A percentile compares a stretch with the other conserved stretches of the same genome.
Conservation (phyloP, 2,888 invertebrate genomes). For the Frankliniella intonsa region DNA sequence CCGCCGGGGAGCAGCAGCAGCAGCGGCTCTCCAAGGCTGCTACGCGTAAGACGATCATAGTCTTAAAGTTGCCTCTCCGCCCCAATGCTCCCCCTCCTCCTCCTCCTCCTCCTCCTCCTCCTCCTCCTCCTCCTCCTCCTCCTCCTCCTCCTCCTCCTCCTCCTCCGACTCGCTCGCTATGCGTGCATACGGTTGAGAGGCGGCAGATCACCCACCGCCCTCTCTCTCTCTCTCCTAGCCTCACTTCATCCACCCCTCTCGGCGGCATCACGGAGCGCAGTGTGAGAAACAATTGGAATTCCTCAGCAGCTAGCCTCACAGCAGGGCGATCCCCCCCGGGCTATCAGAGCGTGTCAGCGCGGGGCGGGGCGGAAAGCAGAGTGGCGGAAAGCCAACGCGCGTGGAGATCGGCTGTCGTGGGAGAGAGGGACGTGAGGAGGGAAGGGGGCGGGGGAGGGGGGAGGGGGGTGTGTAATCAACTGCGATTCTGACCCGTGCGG, state of each 20-base stretch:
- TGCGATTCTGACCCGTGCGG: too few relatives aligned
- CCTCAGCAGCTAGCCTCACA: neutral
- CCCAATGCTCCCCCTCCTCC: neutral
- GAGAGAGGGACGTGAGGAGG: neutral
- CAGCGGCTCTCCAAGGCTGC: too few relatives aligned
- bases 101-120: neutral
- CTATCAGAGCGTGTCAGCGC: neutral
- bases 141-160: neutral
- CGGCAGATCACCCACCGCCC: neutral
- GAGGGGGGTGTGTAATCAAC: neutral
- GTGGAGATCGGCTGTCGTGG: neutral
- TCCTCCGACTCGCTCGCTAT: neutral
- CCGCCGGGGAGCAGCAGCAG: too few relatives aligned
- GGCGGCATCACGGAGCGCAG: neutral
- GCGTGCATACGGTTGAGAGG: too few relatives aligned
- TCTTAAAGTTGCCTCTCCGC: too few relatives aligned
- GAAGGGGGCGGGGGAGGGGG: neutral
- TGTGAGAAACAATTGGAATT: conserved; percentile 4
- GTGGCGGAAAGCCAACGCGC: too few relatives aligned
- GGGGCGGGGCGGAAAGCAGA: too few relatives aligned
- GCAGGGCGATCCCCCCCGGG: neutral
- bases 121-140: neutral
- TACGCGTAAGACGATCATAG: too few relatives aligned
- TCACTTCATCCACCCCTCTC: neutral
- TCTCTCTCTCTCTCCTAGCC: neutral